These are phyloP conservation scores for Mastomys natalensis DNA, from an alignment of 2,113 vertebrate species.

Conservation along the genomic window DNA sequence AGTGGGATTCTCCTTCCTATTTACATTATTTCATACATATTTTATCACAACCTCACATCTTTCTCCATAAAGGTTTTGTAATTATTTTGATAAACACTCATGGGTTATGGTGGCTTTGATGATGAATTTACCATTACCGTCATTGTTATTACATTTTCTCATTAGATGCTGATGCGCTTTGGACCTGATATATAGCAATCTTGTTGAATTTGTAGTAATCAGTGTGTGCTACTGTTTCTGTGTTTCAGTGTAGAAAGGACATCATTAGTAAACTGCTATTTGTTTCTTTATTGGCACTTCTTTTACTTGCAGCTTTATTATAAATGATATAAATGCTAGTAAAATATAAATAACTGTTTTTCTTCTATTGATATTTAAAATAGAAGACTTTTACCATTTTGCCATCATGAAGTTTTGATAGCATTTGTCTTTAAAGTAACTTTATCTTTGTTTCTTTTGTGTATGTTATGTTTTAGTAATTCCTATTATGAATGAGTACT, in stretches of 20 bases:
- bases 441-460: background rate
- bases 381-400: background rate
- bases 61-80: background rate
- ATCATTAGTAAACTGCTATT: background rate
- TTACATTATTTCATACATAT: background rate
- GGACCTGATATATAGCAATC: background rate
- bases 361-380: background rate
- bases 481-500: background rate
- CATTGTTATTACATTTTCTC: constrained; percentile 16
- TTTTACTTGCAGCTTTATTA: background rate
- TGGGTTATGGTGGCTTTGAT: background rate
- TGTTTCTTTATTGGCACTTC: background rate
- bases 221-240: background rate
- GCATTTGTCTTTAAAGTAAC: background rate
- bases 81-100: constrained; percentile 3
- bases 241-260: constrained; percentile 5
- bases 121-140: background rate
- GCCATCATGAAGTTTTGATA: background rate
- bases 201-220: background rate
- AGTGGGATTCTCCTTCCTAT: background rate
- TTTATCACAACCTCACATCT: background rate
- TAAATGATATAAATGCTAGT: background rate
- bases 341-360: no score
- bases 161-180: background rate
- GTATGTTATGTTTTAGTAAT: constrained; percentile 22